Base-by-base conservation (phyloP, 2,113 vertebrate genomes). In the Piprites chloris region DNA sequence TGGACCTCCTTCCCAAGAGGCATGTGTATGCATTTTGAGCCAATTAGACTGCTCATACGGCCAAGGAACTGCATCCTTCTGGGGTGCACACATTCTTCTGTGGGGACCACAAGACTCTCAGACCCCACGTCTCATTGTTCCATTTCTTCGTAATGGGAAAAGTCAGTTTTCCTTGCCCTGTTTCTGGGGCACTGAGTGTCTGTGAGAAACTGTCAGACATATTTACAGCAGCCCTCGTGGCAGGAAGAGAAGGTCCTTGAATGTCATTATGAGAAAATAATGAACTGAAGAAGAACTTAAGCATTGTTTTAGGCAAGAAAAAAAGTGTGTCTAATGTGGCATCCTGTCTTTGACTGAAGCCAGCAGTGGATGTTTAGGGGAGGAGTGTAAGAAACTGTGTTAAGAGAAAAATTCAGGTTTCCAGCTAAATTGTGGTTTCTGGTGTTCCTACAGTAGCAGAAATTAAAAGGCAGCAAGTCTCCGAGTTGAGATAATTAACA, bases 31-130 rank as follows among this genome's bases (percentile, higher is more conserved):
- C 1, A 3, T 80, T 84, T 58, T 53, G 59, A 88, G 39, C 27
- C 62, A 50, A 0, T 21, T 37, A 27, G 11, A 33, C 39, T 73
- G 28, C 44, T 85, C 1, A 0, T 41, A 5, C 18, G 33, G 12
- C 41, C 0, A 2, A 88, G 33, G 62, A 76, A 5, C 30, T 15
- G 14, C 0, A 1, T 71, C 41, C 18, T 41, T 37, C 63, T 42
- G 24, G 20, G 20, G 2, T 55, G 28, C 20, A n/a, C 8, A n/a
- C 13, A 14, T 58, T 14, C 55, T n/a, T 14, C 23, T 0, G 0
- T 85, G 52, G 56, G 50, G 71, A 33, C 30, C 1, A 8, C 62
- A 47, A 33, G 41, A 72, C 15, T n/a, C 55, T 49, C 37, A 76
- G 72, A 69, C 2, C 28, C 13, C 22, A 20, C 24, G 44, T 26